Evolutionary conservation across 2,797 vertebrate species (phyloP).

Genomic region (Stomatorhinus walkeri): DNA sequence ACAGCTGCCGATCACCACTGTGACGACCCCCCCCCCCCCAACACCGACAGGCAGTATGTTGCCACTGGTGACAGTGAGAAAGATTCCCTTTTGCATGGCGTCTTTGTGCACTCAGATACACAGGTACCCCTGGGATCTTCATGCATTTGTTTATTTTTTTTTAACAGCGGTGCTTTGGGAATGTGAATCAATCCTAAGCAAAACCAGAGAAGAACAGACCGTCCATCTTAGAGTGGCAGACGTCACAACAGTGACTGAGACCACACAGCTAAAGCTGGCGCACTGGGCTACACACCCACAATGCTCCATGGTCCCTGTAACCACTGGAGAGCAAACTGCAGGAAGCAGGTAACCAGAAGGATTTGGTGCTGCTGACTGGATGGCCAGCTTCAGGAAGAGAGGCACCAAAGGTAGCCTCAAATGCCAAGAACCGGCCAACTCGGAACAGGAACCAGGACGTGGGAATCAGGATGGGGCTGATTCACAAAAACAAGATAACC

Average conservation of each 20-base stretch:
- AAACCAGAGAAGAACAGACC: not conserved
- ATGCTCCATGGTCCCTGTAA: not conserved
- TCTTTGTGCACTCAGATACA: not conserved
- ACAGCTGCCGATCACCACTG: not conserved
- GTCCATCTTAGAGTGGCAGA: not conserved
- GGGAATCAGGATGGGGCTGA: not conserved
- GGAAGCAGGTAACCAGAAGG: not conserved
- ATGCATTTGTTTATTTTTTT: not conserved
- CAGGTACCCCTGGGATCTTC: not conserved
- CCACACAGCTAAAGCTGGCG: not conserved
- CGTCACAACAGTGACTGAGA: not conserved
- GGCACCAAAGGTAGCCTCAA: not conserved
- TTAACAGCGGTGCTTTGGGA: not conserved
- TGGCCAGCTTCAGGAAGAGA: not conserved
- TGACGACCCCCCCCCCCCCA: not conserved
- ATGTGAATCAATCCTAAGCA: not conserved
- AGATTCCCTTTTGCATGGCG: not conserved
- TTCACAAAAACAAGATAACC: not conserved
- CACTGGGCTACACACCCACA: not conserved
- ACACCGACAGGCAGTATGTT: slow-evolving; percentile 17
- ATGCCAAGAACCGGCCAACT: not conserved
- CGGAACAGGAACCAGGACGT: not conserved
- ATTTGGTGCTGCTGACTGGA: not conserved
- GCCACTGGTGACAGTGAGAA: slow-evolving; percentile 28
- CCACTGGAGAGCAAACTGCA: not conserved